These are phyloP conservation scores for Porites lutea DNA, from an alignment of 64 coral and sea anemone species.

Conservation along the genomic window DNA sequence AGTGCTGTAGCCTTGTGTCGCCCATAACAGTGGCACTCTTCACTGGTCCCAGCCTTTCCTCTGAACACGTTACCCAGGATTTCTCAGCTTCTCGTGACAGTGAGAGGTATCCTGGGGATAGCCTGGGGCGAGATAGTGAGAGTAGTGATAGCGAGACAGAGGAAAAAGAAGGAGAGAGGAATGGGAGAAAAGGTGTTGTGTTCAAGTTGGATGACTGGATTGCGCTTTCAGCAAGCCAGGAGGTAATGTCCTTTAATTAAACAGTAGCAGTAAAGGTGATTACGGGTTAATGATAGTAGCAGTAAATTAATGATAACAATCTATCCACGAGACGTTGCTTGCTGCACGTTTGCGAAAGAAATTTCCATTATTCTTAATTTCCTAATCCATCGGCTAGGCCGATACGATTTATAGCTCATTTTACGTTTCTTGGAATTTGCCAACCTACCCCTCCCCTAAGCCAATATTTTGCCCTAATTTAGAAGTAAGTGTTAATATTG, in stretches of 20 bases:
- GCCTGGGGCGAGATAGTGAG: constrained; percentile 62
- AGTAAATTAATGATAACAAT: too few relatives aligned
- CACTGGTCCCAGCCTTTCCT: constrained; percentile 88
- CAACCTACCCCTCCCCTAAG: too few relatives aligned
- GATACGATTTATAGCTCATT: too few relatives aligned
- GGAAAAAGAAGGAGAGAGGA: constrained; percentile 55
- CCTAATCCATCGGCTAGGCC: too few relatives aligned
- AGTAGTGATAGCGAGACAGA: constrained; percentile 97
- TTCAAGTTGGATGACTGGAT: constrained; percentile 94
- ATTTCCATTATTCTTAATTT: too few relatives aligned
- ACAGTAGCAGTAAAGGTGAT: too few relatives aligned
- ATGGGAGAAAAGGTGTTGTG: constrained; percentile 62
- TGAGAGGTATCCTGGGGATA: constrained; percentile 60
- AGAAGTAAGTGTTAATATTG: too few relatives aligned
- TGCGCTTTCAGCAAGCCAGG: constrained; percentile 68
- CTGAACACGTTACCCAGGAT: constrained; percentile 81
- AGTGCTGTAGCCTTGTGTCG: constrained; percentile 88
- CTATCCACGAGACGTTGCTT: too few relatives aligned
- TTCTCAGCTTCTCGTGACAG: constrained; percentile 59
- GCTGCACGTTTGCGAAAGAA: too few relatives aligned
- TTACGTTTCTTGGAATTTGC: too few relatives aligned
- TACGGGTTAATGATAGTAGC: too few relatives aligned
- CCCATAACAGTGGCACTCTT: constrained; percentile 78
- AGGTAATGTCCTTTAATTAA: constrained; percentile 44
- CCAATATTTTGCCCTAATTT: too few relatives aligned